Conservation (phyloP, 2,113 vertebrate genomes). For the Nycticorax nycticorax region DNA sequence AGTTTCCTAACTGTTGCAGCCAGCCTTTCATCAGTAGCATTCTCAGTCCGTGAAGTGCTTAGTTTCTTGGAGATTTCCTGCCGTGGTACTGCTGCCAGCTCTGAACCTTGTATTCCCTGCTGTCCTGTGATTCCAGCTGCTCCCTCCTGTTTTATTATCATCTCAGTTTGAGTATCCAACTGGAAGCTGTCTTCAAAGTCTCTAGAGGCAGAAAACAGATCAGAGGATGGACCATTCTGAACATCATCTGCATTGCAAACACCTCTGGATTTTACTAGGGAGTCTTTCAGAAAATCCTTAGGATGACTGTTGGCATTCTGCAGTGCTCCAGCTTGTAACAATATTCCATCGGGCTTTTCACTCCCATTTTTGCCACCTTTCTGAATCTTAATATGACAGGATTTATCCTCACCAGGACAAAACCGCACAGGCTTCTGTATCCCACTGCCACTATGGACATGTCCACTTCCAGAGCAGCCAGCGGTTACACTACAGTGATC, state of each 20-base stretch:
- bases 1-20: not conserved
- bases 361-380: not conserved
- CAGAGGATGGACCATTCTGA: slow-evolving; percentile 69
- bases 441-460: not conserved
- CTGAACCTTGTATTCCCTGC: not conserved
- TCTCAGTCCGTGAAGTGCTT: not conserved
- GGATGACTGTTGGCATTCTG: not conserved
- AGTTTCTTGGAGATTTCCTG: not conserved
- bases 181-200: slow-evolving; percentile 91
- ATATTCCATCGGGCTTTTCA: not conserved
- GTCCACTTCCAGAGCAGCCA: not conserved
- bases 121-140: slow-evolving; percentile 31
- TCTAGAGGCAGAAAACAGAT: slow-evolving; percentile 62
- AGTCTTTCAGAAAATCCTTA: slow-evolving; percentile 16
- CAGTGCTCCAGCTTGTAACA: not conserved
- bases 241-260: not conserved
- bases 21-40: not conserved
- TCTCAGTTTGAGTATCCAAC: slow-evolving; percentile 91
- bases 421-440: not conserved
- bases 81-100: not conserved
- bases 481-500: not conserved
- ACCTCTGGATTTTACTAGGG: slow-evolving; percentile 8
- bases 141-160: slow-evolving; percentile 81
- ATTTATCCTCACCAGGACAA: slow-evolving; percentile 13
- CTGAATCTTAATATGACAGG: not conserved